Evolutionary conservation across 2,888 invertebrate species (phyloP), one percentile per base, ranked within the genome.

Genomic region (Drosophila falleni): DNA sequence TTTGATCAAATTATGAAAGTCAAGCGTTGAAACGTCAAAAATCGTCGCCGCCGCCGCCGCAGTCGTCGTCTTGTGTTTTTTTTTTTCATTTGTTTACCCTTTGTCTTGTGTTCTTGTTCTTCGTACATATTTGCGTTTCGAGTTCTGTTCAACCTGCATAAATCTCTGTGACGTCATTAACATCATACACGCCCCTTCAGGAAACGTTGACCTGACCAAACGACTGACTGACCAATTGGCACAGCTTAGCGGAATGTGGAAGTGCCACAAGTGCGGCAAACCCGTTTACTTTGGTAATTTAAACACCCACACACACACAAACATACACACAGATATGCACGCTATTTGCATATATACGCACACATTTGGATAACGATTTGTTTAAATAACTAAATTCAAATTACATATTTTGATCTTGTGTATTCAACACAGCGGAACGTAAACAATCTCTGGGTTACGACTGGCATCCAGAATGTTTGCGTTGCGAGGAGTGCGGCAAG

Each of bases 391-490:
- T 68, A 67, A 66, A 80, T 68, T 69, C 35, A 65, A 80, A 81
- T 80, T 72, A 81, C 71, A 66, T 76, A 67, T 76, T 70, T 67
- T 53, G 13, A 54, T 63, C 41, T 64, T 47, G 41, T 75, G 63
- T 69, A 46, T 67, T 26, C 42, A 69, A 93, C 93, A 68, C 92
- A 97, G 97, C 97, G 86, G 97, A 97, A 93, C 94, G 97, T 80
- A 96, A 96, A 93, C 96, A 96, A 90, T 97, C 97, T n/a, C 92
- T 97, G 78, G 97, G 97, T 29, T 96, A 96, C 91, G 96, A 97
- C 90, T 97, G 97, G 97, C 97, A 97, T 94, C 96, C 97, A 41
- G 96, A 96, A 92, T 97, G 97, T 93, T 93, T 97, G 85, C 93
- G 96, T 67, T 97, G 97, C 92, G 96, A 96, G 86, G 96, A 97